Evolutionary conservation across 2,888 invertebrate species (phyloP).

Genomic region (Odontocolon sp.): DNA sequence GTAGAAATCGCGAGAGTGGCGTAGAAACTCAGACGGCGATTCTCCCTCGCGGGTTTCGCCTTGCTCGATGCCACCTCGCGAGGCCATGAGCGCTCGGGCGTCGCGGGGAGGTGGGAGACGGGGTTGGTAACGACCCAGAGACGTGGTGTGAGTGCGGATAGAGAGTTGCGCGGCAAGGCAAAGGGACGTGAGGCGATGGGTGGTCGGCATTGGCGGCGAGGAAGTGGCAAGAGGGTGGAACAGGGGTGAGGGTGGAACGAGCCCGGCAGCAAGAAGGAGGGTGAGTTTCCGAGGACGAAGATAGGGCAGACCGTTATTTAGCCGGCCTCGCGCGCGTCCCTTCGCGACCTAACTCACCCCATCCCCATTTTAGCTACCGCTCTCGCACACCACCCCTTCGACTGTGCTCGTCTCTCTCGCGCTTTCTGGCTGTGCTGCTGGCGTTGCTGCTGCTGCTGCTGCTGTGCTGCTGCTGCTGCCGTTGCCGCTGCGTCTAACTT

Average conservation of each 20-base stretch:
- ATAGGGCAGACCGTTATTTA: conserved; percentile 76
- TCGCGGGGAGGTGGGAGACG: conserved; percentile 46
- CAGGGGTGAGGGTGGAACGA: conserved; percentile 43
- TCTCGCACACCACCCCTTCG: conserved; percentile 47
- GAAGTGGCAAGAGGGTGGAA: conserved; percentile 42
- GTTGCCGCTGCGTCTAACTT: conserved; percentile 59
- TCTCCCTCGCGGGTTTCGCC: conserved; percentile 46
- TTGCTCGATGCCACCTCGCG: conserved; percentile 44
- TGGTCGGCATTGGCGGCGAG: conserved; percentile 52
- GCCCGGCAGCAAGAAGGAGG: conserved; percentile 51
- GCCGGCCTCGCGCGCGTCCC: conserved; percentile 75
- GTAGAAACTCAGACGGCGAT: conserved; percentile 40
- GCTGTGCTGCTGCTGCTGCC: conserved; percentile 19
- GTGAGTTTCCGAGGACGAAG: conserved; percentile 62
- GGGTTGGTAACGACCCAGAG: conserved; percentile 38
- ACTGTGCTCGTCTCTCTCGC: conserved; percentile 35
- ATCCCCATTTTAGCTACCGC: conserved; percentile 42
- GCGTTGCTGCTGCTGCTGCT: conserved; percentile 46
- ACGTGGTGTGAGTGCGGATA: conserved; percentile 53
- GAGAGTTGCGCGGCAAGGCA: conserved; percentile 56
- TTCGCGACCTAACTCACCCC: conserved; percentile 75
- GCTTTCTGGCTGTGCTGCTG: conserved; percentile 46
- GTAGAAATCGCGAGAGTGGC: conserved; percentile 24
- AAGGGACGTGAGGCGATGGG: conserved; percentile 54
- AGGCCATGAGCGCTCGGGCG: conserved; percentile 43